Base-by-base conservation (phyloP, 2,797 vertebrate species). In the Clarias pachynema region DNA sequence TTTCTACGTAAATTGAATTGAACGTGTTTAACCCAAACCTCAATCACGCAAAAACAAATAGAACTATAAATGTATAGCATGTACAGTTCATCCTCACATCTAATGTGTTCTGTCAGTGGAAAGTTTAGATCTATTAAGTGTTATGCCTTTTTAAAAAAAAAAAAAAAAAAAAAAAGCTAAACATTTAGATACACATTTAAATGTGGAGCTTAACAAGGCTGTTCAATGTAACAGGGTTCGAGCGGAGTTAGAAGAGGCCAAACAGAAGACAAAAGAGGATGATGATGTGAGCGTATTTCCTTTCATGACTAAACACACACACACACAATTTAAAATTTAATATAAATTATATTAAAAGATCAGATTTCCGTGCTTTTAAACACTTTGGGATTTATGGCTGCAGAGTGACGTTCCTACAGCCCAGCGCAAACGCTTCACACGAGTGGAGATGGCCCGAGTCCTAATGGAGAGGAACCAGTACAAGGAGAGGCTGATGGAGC, bases 401-500 rank as follows among this genome's bases (percentile, higher is more conserved):
- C 89, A 97, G 96, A 97, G 96, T 49, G 97, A 97, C 6, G 95
- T 97, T 69, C 97, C 97, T 79, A 97, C 96, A 0, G 97, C 97
- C 1, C 97, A 97, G 93, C 93, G 97, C 63, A 97, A 97, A 77
- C 94, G 97, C 26, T 97, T 97, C 84, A 97, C 97, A 0, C 94
- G 97, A 0, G 97, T 97, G 72, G 97, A 97, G 85, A 97, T 97
- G 97, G 97, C 97, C 1, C 94, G 97, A 0, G 97, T 97, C 34
- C 94, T 97, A 6, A 97, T 97, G 97, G 97, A 97, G 87, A 94
- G 97, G 86, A 97, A 97, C 90, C 97, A 97, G 88, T 97, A 97
- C 85, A 97, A 97, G 90, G 97, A 97, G 92, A 94, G 97, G 37
- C 80, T 97, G 91, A 97, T 97, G 96, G 97, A 97, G 90, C 96